Base-by-base conservation (phyloP, 2,113 vertebrate genomes). In the Nanger granti region DNA sequence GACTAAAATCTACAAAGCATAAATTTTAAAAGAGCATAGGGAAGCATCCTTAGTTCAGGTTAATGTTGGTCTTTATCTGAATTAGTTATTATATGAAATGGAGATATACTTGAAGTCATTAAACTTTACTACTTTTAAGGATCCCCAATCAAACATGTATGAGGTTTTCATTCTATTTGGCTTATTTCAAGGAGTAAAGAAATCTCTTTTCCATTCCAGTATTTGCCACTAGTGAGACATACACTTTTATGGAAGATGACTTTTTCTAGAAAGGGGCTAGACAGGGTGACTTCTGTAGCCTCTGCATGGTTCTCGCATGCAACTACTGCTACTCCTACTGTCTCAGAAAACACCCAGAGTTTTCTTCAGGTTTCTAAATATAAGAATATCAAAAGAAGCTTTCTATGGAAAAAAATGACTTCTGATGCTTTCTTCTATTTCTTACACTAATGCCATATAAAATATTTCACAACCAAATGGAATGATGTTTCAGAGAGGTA, bases 1-100 rank as follows among this genome's bases (percentile, higher is more conserved):
- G 80, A 99, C 99, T 97, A 99, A 98, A 93, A 99, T 99, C 99
- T 99, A 13, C 0, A 89, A 1, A 83, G 79, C 96, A 94, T 4
- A 95, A 11, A 55, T 89, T 88, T 54, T 29, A 8, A 44, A 57
- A 55, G 9, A 41, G 28, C 34, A 87, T 0, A 90, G 47, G 62
- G 73, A 91, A 93, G 66, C 4, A 76, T 6, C 5, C 14, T 87
- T 44, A 37, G 44, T 80, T 91, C 18, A 60, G 4, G n/a, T 15
- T 59, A 76, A 37, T 10, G 7, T 9, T 0, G 28, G 55, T 8
- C 24, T 14, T 18, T 17, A 37, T 15, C 14, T 57, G 80, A 57
- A 49, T 13, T 24, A 14, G 34, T 3, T 15, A 37, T 44, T 47
- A 12, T 15, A 41, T 4, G 15, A 83, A 52, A 47, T 0, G 55